Percentiles rank a stretch among this genome's conserved stretches.
Evolutionary conservation across 2,797 vertebrate genomes (phyloP).

Genomic region (Sebastes ruberrimus): DNA sequence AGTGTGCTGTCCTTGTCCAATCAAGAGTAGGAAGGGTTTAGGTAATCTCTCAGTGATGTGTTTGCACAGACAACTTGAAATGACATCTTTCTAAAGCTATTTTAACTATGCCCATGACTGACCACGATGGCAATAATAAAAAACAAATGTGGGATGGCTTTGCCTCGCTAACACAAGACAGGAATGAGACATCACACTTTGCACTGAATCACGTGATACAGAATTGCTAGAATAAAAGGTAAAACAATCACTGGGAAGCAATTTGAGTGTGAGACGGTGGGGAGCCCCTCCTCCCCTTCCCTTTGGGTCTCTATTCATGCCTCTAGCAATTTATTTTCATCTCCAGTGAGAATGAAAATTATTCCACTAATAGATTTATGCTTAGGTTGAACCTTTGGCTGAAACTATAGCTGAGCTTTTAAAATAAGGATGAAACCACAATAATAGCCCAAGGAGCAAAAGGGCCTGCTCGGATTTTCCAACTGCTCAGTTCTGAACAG

Average conservation of each 20-base stretch:
- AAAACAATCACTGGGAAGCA: constrained; percentile 22
- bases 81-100: background rate
- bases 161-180: background rate
- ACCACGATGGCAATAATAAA: background rate
- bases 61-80: background rate
- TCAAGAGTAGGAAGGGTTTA: background rate
- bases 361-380: constrained; percentile 52
- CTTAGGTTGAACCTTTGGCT: constrained; percentile 45
- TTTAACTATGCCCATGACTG: background rate
- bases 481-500: background rate
- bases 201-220: background rate
- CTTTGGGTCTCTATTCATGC: constrained; percentile 27
- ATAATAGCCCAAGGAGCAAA: constrained; percentile 20
- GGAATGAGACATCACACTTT: background rate
- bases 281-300: background rate
- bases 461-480: constrained; percentile 2
- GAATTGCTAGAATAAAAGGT: background rate
- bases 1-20: background rate
- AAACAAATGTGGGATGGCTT: background rate
- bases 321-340: constrained; percentile 57
- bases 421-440: constrained; percentile 34
- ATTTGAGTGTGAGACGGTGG: constrained; percentile 9
- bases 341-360: constrained; percentile 54
- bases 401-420: constrained; percentile 40
- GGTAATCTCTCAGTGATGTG: background rate